phyloP scores from a whole-genome alignment of 2,888 invertebrate genomes.

The Unio delphinus region DNA sequence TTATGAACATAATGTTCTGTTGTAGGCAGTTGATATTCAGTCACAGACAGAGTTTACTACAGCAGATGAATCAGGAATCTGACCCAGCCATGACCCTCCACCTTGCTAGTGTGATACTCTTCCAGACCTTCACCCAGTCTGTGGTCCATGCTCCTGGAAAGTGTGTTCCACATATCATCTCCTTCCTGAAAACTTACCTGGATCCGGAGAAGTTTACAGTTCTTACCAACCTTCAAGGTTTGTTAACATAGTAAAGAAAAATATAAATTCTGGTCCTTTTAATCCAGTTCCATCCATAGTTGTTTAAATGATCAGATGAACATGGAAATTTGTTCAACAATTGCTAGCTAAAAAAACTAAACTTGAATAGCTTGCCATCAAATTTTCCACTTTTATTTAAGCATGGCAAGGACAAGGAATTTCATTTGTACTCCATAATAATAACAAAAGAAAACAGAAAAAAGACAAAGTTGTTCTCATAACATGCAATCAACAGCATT shows the following conservation, averaged over 20 bases:
- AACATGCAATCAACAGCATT: too few species aligned
- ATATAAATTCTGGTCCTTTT: not conserved
- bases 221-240: constrained; percentile 86
- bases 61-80: constrained; percentile 78
- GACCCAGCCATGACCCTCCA: constrained; percentile 69
- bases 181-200: constrained; percentile 81
- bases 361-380: too few species aligned
- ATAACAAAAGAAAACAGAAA: too few species aligned
- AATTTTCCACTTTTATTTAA: too few species aligned
- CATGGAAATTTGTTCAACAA: too few species aligned
- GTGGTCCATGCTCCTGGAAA: constrained; percentile 94
- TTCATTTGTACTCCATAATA: too few species aligned
- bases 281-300: not conserved
- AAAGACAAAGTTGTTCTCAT: too few species aligned
- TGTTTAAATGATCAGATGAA: not conserved
- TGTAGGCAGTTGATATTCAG: constrained; percentile 81
- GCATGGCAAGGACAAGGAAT: too few species aligned
- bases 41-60: constrained; percentile 85
- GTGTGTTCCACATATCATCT: constrained; percentile 87
- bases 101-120: constrained; percentile 76
- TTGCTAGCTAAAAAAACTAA: not conserved
- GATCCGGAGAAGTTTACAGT: constrained; percentile 78
- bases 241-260: constrained; percentile 10
- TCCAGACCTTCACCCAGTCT: constrained; percentile 84
- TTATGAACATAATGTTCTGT: constrained; percentile 27